phyloP scores from a whole-genome alignment of 2,888 invertebrate species.

The Melangyna quadrimaculata region DNA sequence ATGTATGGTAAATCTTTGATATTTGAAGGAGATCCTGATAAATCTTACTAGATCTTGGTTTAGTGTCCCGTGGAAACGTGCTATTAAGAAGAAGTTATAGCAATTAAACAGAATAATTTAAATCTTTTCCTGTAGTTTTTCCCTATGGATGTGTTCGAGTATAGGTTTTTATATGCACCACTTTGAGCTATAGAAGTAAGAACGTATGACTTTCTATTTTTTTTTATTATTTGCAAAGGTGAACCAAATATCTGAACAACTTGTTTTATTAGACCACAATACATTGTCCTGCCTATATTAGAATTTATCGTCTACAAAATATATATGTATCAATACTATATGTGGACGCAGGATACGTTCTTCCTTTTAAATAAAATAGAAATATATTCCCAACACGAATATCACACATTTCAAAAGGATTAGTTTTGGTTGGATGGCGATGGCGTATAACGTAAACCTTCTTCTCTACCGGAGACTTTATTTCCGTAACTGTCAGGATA shows the following conservation, averaged over 20 bases:
- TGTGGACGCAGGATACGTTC: slow-evolving; percentile 16
- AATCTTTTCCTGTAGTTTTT: too few species aligned
- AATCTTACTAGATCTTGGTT: too few species aligned
- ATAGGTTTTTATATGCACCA: too few species aligned
- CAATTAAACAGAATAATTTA: too few species aligned
- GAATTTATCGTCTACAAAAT: slow-evolving; percentile 48
- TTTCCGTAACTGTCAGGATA: slow-evolving; percentile 78
- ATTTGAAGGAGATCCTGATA: too few species aligned
- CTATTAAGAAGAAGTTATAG: too few species aligned
- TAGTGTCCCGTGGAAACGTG: too few species aligned
- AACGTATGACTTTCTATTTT: background rate
- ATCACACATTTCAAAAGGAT: slow-evolving; percentile 53
- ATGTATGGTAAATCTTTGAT: too few species aligned
- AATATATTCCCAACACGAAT: slow-evolving; percentile 11
- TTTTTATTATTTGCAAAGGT: slow-evolving; percentile 13
- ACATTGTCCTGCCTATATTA: slow-evolving; percentile 28
- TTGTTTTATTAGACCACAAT: slow-evolving; percentile 18
- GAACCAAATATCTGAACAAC: slow-evolving; percentile 15
- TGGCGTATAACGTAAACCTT: slow-evolving; percentile 51
- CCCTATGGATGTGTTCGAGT: too few species aligned
- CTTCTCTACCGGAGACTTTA: slow-evolving; percentile 75
- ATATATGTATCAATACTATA: background rate
- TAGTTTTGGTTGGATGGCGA: slow-evolving; percentile 50
- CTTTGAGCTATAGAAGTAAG: background rate
- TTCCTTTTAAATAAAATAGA: slow-evolving; percentile 29